Conservation (phyloP, 2,797 vertebrate species). For the Phrynocephalus guinanensis region DNA sequence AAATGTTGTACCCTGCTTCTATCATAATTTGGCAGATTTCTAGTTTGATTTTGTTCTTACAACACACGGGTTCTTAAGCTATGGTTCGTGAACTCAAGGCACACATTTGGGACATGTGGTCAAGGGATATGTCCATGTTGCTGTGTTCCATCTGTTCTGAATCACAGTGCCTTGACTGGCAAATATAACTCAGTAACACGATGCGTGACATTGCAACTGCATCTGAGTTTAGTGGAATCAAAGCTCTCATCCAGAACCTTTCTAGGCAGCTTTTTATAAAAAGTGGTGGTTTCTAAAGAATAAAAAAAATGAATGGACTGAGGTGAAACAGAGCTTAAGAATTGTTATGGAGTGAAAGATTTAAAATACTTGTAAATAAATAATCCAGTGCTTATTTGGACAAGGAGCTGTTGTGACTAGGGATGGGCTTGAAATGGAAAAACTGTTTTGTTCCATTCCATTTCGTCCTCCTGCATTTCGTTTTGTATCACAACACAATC, state of each 20-base stretch:
- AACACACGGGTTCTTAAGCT: neutral
- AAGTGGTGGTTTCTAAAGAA: neutral
- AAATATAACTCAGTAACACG: neutral
- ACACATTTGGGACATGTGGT: neutral
- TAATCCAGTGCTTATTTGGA: constrained; percentile 19
- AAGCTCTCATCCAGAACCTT: neutral
- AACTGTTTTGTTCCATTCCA: too few relatives aligned
- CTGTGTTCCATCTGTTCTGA: neutral
- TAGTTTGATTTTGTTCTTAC: neutral
- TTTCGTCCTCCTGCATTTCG: too few relatives aligned
- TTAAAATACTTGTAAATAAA: constrained; percentile 11
- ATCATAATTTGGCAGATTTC: neutral
- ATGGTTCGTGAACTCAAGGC: neutral
- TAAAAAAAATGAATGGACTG: neutral
- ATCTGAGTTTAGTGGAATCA: neutral
- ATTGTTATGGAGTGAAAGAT: neutral
- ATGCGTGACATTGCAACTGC: neutral
- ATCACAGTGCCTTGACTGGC: neutral
- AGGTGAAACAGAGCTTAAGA: neutral
- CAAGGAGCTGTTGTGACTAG: neutral
- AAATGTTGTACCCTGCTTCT: neutral
- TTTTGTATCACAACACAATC: too few relatives aligned
- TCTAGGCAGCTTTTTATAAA: constrained; percentile 8
- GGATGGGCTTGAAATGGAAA: too few relatives aligned
- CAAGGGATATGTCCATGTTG: neutral